Percentiles rank a stretch among this genome's conserved stretches.
phyloP scores from a whole-genome alignment of 2,888 invertebrate species.

The Philereme transversata region DNA sequence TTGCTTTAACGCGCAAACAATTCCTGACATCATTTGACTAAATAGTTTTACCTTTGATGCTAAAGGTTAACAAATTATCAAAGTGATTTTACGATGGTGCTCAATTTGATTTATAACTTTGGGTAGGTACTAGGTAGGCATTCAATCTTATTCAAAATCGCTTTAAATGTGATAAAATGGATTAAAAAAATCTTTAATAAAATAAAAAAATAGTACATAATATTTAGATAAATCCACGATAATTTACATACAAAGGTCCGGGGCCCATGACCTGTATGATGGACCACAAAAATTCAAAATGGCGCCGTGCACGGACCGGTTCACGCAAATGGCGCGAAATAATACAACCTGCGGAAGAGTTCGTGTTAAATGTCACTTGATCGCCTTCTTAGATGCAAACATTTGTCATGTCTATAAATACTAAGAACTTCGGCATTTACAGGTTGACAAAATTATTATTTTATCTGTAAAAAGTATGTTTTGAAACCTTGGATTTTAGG shows the following conservation, averaged over 20 bases:
- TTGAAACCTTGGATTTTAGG: too few relatives aligned
- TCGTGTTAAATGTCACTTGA: conserved; percentile 73
- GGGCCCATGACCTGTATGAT: conserved; percentile 35
- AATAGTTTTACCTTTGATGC: conserved; percentile 13
- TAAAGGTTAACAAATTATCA: conserved; percentile 14
- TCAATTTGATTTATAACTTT: background rate
- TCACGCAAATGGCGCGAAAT: conserved; percentile 55
- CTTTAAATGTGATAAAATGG: background rate
- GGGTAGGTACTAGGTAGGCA: too few relatives aligned
- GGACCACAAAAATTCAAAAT: conserved; percentile 47
- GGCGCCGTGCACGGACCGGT: conserved; percentile 56
- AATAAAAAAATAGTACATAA: background rate
- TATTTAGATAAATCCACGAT: background rate
- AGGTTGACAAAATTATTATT: background rate
- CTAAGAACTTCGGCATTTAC: conserved; percentile 2
- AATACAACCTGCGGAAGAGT: conserved; percentile 59
- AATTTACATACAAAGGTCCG: conserved; percentile 6
- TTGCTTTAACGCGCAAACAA: conserved; percentile 16
- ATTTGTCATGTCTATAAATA: conserved; percentile 37
- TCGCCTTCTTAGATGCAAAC: conserved; percentile 61
- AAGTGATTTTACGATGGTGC: background rate
- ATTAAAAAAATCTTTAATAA: background rate
- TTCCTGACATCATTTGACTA: conserved; percentile 25
- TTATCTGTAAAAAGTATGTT: too few relatives aligned
- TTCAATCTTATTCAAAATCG: too few relatives aligned